Base-by-base conservation (phyloP, 2,888 invertebrate genomes). In the Bedellia somnulentella region DNA sequence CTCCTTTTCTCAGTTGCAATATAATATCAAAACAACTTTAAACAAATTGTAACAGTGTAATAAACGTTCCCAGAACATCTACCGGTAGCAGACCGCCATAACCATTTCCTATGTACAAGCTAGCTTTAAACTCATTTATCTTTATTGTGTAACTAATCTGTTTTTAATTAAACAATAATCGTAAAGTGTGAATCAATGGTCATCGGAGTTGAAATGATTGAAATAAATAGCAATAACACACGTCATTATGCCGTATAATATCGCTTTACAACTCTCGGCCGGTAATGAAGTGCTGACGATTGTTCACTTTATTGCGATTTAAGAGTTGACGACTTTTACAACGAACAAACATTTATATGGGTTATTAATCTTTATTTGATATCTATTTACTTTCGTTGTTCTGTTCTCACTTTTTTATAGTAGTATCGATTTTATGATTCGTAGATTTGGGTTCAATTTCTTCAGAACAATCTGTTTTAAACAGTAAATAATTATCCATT, bases 291-390 rank as follows among this genome's bases (percentile, higher is more conserved):
- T 67, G 70, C 68, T 70, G 70, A 68, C 58, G 70, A 59, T 70
- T 60, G 64, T 70, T 63, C 55, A 70, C 66, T 73, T 73, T 73
- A 75, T 73, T 71, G 66, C 67, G 60, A 73, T 73, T 75, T 71
- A 67, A 71, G 66, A 71, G 63, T 71, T 68, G 63, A 68, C 60
- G 67, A 67, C 54, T 67, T 57, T 64, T 59, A 51, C 60, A 60
- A 62, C 57, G 61, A 59, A 70, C 73, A 68, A 70, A 70, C 68
- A 73, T 75, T 73, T 70, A 75, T 53, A 49, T 37, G 42, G 60
- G 62, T 57, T 67, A 66, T 66, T 67, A 64, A 60, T 57, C 55
- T 54, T 58, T 57, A 67, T 70, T 68, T 66, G 59, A 60, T 56
- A 53, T 47, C 39, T 17, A 31, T 31, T 21, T 9, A 27, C 27